These are phyloP conservation scores for Lepus timidus DNA, from an alignment of 2,113 vertebrate genomes.

Conservation along the genomic window DNA sequence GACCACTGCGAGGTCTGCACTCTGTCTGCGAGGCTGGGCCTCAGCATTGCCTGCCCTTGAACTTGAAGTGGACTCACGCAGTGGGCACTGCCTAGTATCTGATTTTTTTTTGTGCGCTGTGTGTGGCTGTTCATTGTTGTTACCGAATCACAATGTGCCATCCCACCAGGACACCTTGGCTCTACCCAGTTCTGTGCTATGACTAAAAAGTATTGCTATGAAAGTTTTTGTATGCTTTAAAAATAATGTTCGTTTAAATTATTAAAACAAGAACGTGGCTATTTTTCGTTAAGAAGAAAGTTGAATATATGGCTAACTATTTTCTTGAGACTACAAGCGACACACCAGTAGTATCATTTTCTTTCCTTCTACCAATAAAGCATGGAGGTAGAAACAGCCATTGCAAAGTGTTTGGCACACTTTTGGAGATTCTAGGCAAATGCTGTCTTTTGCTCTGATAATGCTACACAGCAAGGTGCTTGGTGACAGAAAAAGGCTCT, in stretches of 20 bases:
- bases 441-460: background rate
- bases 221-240: background rate
- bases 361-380: background rate
- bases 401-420: background rate
- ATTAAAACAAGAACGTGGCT: background rate
- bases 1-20: background rate
- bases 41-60: background rate
- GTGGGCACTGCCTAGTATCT: background rate
- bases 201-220: background rate
- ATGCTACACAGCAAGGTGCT: background rate
- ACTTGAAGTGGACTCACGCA: background rate
- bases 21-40: background rate
- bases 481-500: background rate
- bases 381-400: background rate
- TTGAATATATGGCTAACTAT: background rate
- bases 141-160: background rate
- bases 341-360: background rate
- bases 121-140: background rate
- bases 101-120: background rate
- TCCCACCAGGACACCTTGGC: background rate
- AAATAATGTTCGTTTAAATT: background rate
- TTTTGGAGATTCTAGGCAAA: background rate
- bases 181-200: background rate
- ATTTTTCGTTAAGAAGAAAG: conserved; percentile 15
- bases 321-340: conserved; percentile 22